Base-by-base conservation (phyloP, 2,888 invertebrate species). In the Helobdella robusta region DNA sequence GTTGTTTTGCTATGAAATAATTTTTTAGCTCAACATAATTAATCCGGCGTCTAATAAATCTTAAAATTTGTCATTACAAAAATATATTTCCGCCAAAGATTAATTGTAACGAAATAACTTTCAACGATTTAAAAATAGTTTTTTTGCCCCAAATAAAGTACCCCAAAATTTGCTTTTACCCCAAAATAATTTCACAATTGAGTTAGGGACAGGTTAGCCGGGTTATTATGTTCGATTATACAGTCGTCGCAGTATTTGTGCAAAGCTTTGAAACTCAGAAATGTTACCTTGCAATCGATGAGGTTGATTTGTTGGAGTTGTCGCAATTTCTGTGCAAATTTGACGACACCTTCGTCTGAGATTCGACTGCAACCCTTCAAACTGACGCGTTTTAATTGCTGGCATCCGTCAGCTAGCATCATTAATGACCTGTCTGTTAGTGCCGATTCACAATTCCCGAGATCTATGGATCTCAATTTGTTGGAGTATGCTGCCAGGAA, bases 171-270 rank as follows among this genome's bases (percentile, higher is more conserved):
- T n/a, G n/a, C n/a, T n/a, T n/a, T n/a, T n/a, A n/a, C n/a, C n/a
- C n/a, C n/a, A n/a, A n/a, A n/a, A n/a, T n/a, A n/a, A n/a, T n/a
- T n/a, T n/a, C n/a, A n/a, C n/a, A n/a, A n/a, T n/a, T n/a, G n/a
- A n/a, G n/a, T n/a, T n/a, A n/a, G n/a, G n/a, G n/a, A n/a, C n/a
- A n/a, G n/a, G n/a, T n/a, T n/a, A n/a, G n/a, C 32, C 69, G 92
- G 92, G 81, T 93, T 92, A 1, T 92, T 92, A 77, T 93, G 92
- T 78, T 93, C 92, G 71, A 93, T 92, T 70, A 92, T 87, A 80
- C 92, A 93, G 73, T 89, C 82, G 75, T 90, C 89, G 80, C 92
- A 93, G 77, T 62, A 32, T n/a, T 28, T n/a, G 32, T 56, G 56
- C 52, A 93, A 90, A 4, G 91, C 90, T 73, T 89, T 82, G 77